Evolutionary conservation across 2,113 vertebrate species (phyloP).

Genomic region (Candoia aspera): DNA sequence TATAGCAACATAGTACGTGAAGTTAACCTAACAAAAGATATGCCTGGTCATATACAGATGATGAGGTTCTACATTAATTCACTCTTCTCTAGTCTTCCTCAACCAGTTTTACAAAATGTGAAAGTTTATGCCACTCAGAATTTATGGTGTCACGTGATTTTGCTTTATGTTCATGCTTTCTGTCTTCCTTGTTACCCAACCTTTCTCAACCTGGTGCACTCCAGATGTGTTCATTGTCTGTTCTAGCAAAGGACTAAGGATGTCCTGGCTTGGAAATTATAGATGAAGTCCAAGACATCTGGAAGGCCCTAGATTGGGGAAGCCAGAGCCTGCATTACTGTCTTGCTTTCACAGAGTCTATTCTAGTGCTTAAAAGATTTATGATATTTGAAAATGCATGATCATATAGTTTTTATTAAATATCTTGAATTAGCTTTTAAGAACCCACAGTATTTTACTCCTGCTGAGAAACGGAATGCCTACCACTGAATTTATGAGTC

Average conservation of each 20-base stretch:
- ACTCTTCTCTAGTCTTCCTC: not conserved
- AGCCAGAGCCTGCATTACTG: not conserved
- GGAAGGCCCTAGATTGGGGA: not conserved
- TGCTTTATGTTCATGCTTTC: not conserved
- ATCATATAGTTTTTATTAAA: constrained; percentile 26
- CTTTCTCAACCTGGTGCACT: not conserved
- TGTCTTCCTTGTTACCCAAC: not conserved
- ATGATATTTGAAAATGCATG: constrained; percentile 17
- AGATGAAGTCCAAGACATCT: not conserved
- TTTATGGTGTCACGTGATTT: not conserved
- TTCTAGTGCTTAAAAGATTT: constrained; percentile 3
- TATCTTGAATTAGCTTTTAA: constrained; percentile 28
- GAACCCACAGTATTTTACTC: constrained; percentile 21
- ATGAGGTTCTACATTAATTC: not conserved
- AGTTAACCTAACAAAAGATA: not conserved
- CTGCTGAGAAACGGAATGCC: constrained; percentile 16
- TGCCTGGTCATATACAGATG: not conserved
- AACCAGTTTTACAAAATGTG: not conserved
- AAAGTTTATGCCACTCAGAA: not conserved
- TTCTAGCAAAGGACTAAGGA: not conserved
- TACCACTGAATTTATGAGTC: constrained; percentile 27
- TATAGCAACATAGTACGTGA: not conserved
- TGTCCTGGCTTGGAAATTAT: not conserved
- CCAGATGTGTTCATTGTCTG: not conserved
- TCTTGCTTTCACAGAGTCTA: not conserved